phyloP scores from a whole-genome alignment of 2,888 invertebrate species.

The Gastracanthus pulcherrimus region DNA sequence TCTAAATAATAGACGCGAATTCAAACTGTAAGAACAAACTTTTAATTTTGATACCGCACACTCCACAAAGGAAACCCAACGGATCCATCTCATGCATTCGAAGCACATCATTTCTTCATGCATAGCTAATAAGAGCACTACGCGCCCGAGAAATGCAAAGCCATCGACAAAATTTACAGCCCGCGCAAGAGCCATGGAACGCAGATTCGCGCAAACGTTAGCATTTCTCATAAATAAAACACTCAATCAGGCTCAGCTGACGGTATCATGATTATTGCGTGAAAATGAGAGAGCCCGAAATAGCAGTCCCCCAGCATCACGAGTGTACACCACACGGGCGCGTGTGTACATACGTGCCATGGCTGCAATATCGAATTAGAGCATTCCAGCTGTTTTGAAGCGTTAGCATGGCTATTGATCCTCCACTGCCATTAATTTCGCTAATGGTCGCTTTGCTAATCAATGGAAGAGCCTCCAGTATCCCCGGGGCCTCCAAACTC shows the following conservation, averaged over 20 bases:
- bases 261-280: conserved; percentile 13
- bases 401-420: conserved; percentile 61
- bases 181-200: no score
- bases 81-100: no score
- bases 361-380: conserved; percentile 48
- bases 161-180: background rate
- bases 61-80: no score
- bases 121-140: background rate
- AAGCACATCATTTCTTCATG: background rate
- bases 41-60: no score
- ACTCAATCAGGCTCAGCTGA: conserved; percentile 25
- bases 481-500: conserved; percentile 52
- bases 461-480: conserved; percentile 68
- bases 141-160: no score
- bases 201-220: background rate
- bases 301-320: background rate
- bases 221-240: conserved; percentile 1
- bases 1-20: no score
- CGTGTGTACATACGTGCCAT: background rate
- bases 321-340: background rate
- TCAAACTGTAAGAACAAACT: no score
- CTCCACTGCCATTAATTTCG: conserved; percentile 71
- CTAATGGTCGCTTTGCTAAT: conserved; percentile 72
- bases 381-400: conserved; percentile 55
- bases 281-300: conserved; percentile 4